Conservation (phyloP, 2,888 invertebrate species). For the Sericinus montela region DNA sequence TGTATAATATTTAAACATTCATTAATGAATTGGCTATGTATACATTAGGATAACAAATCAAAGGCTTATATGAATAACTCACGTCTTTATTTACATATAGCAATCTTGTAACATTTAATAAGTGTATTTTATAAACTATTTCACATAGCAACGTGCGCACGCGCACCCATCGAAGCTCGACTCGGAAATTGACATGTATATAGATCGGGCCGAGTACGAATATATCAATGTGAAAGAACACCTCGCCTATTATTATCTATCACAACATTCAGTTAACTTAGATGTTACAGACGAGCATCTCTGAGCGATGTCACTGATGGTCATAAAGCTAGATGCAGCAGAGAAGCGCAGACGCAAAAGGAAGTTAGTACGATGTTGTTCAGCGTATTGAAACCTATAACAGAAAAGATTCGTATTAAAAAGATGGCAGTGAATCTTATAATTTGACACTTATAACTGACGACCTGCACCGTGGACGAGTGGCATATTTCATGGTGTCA, state of each 20-base stretch:
- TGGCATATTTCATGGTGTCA: no score
- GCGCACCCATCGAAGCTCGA: background rate
- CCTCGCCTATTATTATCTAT: slow-evolving; percentile 42
- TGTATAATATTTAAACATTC: no score
- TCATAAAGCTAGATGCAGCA: slow-evolving; percentile 30
- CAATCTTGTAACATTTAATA: slow-evolving; percentile 69
- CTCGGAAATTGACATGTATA: slow-evolving; percentile 6
- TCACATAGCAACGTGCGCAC: slow-evolving; percentile 21
- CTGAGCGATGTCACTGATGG: slow-evolving; percentile 15
- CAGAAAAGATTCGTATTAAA: background rate
- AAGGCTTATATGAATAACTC: slow-evolving; percentile 53
- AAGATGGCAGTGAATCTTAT: no score
- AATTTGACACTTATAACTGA: no score
- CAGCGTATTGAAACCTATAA: slow-evolving; percentile 22
- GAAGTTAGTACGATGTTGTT: slow-evolving; percentile 25
- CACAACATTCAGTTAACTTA: slow-evolving; percentile 74
- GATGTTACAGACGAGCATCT: slow-evolving; percentile 17
- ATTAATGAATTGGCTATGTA: no score
- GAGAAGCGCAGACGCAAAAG: slow-evolving; percentile 30
- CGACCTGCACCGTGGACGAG: no score
- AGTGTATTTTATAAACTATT: slow-evolving; percentile 34
- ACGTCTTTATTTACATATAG: slow-evolving; percentile 74
- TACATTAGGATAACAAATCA: slow-evolving; percentile 24
- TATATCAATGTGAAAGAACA: slow-evolving; percentile 25
- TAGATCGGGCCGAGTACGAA: slow-evolving; percentile 14